phyloP scores from a whole-genome alignment of 2,113 vertebrate species.

The Urocitellus parryii region DNA sequence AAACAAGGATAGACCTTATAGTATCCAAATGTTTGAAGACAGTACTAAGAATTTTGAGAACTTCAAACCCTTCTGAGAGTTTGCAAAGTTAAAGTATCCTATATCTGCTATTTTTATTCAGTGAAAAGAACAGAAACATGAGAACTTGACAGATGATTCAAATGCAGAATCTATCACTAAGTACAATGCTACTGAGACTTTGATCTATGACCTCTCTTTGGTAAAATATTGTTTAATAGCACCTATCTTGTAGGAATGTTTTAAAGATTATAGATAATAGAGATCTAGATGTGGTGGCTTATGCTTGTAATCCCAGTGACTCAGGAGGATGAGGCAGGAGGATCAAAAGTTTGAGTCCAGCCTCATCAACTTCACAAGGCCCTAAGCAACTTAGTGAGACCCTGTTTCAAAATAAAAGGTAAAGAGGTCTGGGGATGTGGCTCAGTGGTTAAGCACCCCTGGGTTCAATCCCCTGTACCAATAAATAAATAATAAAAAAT shows the following conservation, averaged over 20 bases:
- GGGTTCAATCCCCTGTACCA: too few relatives aligned
- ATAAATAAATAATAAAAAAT: too few relatives aligned
- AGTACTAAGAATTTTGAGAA: constrained; percentile 24
- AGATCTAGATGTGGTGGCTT: too few relatives aligned
- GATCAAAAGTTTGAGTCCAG: too few relatives aligned
- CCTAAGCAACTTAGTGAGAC: too few relatives aligned
- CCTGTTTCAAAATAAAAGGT: too few relatives aligned
- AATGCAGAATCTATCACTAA: constrained; percentile 7
- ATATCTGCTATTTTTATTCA: background rate
- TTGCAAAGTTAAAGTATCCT: background rate
- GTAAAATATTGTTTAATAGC: background rate
- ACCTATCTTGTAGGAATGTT: background rate
- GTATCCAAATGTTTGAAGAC: background rate
- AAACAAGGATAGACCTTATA: background rate
- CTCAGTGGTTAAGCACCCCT: too few relatives aligned
- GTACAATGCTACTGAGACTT: background rate
- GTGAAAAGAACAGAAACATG: background rate
- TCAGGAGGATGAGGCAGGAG: too few relatives aligned
- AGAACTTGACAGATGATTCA: background rate
- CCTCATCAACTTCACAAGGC: too few relatives aligned
- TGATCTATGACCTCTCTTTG: background rate
- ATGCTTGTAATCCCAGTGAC: too few relatives aligned
- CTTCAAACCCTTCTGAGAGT: background rate
- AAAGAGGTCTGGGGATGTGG: too few relatives aligned
- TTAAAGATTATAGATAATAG: constrained; percentile 20